Evolutionary conservation across 2,888 invertebrate genomes (phyloP).

Genomic region (Lacanobia wlatinum): DNA sequence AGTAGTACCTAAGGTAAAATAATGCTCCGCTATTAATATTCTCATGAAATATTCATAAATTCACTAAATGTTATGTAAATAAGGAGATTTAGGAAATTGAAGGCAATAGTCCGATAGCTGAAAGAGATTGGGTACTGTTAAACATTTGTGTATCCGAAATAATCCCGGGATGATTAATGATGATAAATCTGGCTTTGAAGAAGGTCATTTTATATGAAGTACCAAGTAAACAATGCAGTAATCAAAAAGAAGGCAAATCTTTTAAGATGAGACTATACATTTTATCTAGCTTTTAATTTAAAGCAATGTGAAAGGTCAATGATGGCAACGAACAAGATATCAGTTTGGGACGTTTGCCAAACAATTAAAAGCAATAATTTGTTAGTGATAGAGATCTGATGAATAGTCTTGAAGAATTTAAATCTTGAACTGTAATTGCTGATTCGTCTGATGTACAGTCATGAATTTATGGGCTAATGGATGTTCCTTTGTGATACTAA

Average conservation of each 20-base stretch:
- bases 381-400: conserved; percentile 68
- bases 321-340: conserved; percentile 34
- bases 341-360: conserved; percentile 61
- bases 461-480: conserved; percentile 68
- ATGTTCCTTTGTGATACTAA: conserved; percentile 59
- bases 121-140: conserved; percentile 70
- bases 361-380: conserved; percentile 63
- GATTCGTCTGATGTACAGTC: conserved; percentile 64
- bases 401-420: conserved; percentile 59
- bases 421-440: conserved; percentile 73
- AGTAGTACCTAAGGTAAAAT: conserved; percentile 36
- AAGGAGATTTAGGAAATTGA: conserved; percentile 74
- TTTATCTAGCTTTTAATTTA: conserved; percentile 3
- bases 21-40: conserved; percentile 62
- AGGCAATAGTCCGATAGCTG: conserved; percentile 71
- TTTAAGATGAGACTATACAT: neutral
- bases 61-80: conserved; percentile 82
- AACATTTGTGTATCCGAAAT: conserved; percentile 66
- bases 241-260: neutral
- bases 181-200: conserved; percentile 22
- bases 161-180: conserved; percentile 51
- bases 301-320: conserved; percentile 12
- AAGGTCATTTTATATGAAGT: neutral
- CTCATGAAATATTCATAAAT: conserved; percentile 80
- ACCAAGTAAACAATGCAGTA: neutral